Evolutionary conservation across 2,113 vertebrate species (phyloP).

Genomic region (Salvelinus sp.): DNA sequence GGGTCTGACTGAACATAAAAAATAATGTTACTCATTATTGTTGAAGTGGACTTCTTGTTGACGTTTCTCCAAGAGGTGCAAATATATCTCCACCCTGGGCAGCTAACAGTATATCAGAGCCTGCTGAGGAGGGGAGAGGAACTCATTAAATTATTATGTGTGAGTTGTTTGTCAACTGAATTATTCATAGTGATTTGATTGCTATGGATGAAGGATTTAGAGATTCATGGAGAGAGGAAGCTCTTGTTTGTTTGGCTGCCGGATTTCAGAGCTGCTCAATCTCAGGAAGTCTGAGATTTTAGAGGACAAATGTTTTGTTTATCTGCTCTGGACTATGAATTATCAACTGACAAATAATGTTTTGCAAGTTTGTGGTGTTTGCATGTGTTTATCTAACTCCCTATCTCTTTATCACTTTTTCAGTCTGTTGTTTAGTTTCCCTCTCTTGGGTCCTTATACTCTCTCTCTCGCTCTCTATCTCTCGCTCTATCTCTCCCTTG

Average conservation of each 20-base stretch:
- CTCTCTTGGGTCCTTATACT: background rate
- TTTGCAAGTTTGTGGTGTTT: background rate
- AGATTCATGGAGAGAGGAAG: constrained; percentile 48
- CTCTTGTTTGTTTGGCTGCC: constrained; percentile 31
- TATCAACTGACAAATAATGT: background rate
- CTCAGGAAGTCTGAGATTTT: constrained; percentile 31
- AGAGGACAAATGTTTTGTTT: background rate
- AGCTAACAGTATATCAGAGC: constrained; percentile 26
- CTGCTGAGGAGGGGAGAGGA: constrained; percentile 38
- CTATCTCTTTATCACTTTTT: background rate
- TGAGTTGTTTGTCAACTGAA: constrained; percentile 62
- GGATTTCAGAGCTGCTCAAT: constrained; percentile 18
- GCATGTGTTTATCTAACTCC: background rate
- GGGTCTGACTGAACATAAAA: background rate
- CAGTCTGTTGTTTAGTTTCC: too few species aligned
- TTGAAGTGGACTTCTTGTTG: constrained; percentile 38
- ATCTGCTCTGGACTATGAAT: background rate
- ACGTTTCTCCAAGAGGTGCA: constrained; percentile 22
- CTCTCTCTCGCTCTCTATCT: background rate
- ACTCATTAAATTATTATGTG: constrained; percentile 67
- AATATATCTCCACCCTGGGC: constrained; percentile 34
- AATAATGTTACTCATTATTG: constrained; percentile 18
- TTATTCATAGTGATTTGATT: constrained; percentile 66
- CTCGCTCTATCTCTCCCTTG: background rate
- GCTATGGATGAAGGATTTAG: constrained; percentile 47